Conservation (phyloP, 2,888 invertebrate genomes). For the Campoplex nolae region DNA sequence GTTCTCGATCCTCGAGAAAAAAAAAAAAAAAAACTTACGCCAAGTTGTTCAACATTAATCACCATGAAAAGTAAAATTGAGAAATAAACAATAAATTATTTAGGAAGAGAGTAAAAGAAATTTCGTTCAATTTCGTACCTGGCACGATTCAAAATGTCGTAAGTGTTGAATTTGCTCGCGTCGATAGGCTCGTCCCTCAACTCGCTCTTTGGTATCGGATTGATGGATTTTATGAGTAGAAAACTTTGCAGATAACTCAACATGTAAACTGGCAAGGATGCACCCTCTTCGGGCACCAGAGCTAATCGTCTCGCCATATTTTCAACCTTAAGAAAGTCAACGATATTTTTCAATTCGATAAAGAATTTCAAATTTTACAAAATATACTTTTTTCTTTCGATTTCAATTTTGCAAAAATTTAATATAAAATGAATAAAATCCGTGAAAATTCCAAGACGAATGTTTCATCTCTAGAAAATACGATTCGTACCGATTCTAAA, state of each 20-base stretch:
- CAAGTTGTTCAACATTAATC: neutral
- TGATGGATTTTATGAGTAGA: constrained; percentile 89
- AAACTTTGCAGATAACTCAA: constrained; percentile 96
- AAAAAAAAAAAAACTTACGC: neutral
- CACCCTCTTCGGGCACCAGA: constrained; percentile 94
- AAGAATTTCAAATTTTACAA: neutral
- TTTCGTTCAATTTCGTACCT: constrained; percentile 86
- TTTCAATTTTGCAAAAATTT: neutral
- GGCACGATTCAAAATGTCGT: constrained; percentile 95
- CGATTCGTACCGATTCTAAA: too few species aligned
- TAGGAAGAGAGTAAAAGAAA: neutral
- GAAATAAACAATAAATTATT: neutral
- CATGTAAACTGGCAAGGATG: constrained; percentile 92
- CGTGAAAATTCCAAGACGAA: neutral
- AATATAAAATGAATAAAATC: neutral
- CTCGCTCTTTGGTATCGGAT: constrained; percentile 90
- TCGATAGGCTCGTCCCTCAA: constrained; percentile 90
- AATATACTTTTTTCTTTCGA: neutral
- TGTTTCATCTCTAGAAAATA: neutral
- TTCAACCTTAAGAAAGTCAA: constrained; percentile 86
- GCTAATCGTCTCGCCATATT: constrained; percentile 93
- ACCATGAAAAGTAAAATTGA: too few species aligned
- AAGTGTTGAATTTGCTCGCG: constrained; percentile 91
- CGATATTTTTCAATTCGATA: neutral
- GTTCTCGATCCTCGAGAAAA: neutral